Evolutionary conservation across 2,888 invertebrate species (phyloP), one percentile per base, ranked within the genome.

Genomic region (Heliconius cydno): DNA sequence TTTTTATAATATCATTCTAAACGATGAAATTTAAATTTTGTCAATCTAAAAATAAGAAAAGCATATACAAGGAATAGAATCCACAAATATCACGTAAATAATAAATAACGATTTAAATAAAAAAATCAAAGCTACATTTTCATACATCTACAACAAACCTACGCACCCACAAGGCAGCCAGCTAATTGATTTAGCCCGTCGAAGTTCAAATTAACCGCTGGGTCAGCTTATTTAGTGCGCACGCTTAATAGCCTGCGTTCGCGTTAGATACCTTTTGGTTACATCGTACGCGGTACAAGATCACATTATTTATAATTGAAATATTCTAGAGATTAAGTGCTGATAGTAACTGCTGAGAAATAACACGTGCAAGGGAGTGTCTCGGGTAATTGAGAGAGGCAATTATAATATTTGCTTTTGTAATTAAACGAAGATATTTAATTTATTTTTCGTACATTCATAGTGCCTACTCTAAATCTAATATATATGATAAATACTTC

Each of bases 161-260:
- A 70, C 46, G 41, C 63, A 63, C 38, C 25, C 46, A 30, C 46
- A 34, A 34, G 30, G 72, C n/a, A 28, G 34, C 65, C 22, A 41
- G 19, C 72, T 77, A 78, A 65, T 72, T 78, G 66, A 78, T 78
- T 72, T 75, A 75, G 74, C 41, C 28, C 81, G 84, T 84, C 83
- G 80, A 84, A 84, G 81, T 83, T 88, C 86, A 88, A 87, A 90
- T 90, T 87, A 85, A 90, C 89, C 88, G 82, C 68, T 84, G 87
- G 90, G 91, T 91, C 88, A 88, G 84, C 82, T 89, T 88, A 87
- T 88, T 87, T 87, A 88, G 87, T 90, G 86, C 86, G 85, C 85
- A 84, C 85, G 86, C 86, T 88, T 90, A 90, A 90, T 90, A 89
- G 87, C 86, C 85, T 79, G 83, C 82, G 73, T 79, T 75, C 77